phyloP scores from a whole-genome alignment of 2,888 invertebrate genomes.

The Elysia crispata region DNA sequence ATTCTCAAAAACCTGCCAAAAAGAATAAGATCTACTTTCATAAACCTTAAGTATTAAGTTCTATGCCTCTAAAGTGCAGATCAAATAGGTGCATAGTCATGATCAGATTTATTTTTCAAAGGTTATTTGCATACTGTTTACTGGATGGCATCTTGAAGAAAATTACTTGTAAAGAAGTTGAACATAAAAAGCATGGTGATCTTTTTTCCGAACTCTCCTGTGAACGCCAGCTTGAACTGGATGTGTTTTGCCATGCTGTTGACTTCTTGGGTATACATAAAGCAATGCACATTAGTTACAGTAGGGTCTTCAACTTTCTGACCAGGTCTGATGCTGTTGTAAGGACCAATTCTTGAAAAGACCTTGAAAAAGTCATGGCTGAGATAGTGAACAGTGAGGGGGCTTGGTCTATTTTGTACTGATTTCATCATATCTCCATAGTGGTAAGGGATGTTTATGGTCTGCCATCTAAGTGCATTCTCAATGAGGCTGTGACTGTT shows the following conservation, averaged over 20 bases:
- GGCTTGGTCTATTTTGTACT: neutral
- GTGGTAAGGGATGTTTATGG: slow-evolving; percentile 41
- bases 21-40: too few relatives aligned
- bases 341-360: slow-evolving; percentile 35
- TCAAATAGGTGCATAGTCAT: too few relatives aligned
- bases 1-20: too few relatives aligned
- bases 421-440: slow-evolving; percentile 20
- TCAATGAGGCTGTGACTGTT: slow-evolving; percentile 43
- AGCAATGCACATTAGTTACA: slow-evolving; percentile 35
- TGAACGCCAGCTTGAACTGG: neutral
- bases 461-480: too few relatives aligned
- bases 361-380: slow-evolving; percentile 46
- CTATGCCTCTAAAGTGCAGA: too few relatives aligned
- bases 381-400: slow-evolving; percentile 41
- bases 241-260: neutral
- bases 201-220: neutral
- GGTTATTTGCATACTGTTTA: too few relatives aligned
- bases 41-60: too few relatives aligned
- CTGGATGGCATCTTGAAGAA: too few relatives aligned
- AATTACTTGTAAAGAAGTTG: too few relatives aligned
- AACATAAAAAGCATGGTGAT: too few relatives aligned
- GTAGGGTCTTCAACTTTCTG: slow-evolving; percentile 38
- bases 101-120: too few relatives aligned
- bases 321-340: slow-evolving; percentile 46
- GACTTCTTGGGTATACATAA: slow-evolving; percentile 42